Conservation (phyloP, 30 jellyfish, hydroid and myxozoan species). For the Pelagia noctiluca region DNA sequence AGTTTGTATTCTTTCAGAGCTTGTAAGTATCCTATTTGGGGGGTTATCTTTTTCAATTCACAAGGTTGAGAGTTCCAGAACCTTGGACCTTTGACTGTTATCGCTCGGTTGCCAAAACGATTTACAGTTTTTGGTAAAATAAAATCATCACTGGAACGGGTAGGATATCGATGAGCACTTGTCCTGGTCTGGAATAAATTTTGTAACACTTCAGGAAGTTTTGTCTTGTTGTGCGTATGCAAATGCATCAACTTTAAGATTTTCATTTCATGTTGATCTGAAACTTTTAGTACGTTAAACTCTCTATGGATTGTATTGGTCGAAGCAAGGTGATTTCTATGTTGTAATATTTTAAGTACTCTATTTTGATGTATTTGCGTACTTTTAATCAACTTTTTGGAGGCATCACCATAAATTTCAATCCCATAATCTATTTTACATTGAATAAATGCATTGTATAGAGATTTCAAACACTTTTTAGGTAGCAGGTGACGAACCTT, state of each 20-base stretch:
- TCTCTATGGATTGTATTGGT: background rate
- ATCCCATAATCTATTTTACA: background rate
- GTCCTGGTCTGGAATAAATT: conserved; percentile 15
- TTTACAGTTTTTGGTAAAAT: background rate
- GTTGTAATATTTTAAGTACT: background rate
- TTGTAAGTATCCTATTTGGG: no score
- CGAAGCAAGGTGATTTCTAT: background rate
- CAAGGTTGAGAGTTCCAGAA: no score
- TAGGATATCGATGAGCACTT: conserved; percentile 5
- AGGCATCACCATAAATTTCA: background rate
- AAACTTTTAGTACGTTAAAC: background rate
- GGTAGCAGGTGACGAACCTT: background rate
- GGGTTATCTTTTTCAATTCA: no score
- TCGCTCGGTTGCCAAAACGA: no score
- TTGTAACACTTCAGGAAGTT: conserved; percentile 16
- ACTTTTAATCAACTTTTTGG: background rate
- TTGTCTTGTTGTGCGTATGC: conserved; percentile 14
- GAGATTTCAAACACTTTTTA: background rate
- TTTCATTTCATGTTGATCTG: no score
- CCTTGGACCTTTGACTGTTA: no score
- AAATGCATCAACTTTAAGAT: background rate
- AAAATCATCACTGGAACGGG: background rate
- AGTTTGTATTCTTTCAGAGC: no score
- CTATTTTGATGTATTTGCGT: background rate
- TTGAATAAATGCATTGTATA: background rate